These are phyloP conservation scores for Tetramorium simillimum DNA, from an alignment of 1,140 invertebrate species.

Conservation along the genomic window DNA sequence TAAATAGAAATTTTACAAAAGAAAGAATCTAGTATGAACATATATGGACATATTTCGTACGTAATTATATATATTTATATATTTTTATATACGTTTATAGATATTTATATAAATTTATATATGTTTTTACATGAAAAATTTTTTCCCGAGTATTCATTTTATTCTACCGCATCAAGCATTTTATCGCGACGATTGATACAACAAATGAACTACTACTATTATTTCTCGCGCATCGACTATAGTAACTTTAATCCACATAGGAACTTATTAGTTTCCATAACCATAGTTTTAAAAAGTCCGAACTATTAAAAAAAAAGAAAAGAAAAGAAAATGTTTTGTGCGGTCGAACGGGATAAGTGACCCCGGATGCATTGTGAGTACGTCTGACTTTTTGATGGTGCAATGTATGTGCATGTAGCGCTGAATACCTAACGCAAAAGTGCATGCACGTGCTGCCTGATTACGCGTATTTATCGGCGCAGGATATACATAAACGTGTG, in stretches of 20 bases:
- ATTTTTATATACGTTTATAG: too few relatives aligned
- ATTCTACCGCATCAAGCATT: conserved; percentile 48
- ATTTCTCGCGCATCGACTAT: conserved; percentile 38
- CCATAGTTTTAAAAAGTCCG: conserved; percentile 46
- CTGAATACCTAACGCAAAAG: conserved; percentile 39
- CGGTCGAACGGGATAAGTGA: conserved; percentile 33
- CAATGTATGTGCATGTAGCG: conserved; percentile 51
- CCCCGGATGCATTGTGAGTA: conserved; percentile 23
- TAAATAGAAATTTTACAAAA: too few relatives aligned
- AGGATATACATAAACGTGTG: conserved; percentile 37
- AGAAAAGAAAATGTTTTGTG: conserved; percentile 20
- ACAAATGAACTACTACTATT: conserved; percentile 20
- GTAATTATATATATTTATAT: too few relatives aligned
- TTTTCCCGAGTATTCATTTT: conserved; percentile 17
- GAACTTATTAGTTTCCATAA: conserved; percentile 54
- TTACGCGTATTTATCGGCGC: conserved; percentile 53
- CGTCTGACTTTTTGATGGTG: conserved; percentile 39
- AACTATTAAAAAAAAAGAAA: neutral
- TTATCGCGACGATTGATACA: conserved; percentile 41
- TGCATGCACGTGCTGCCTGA: conserved; percentile 45
- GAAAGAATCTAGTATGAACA: too few relatives aligned
- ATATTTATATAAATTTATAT: too few relatives aligned
- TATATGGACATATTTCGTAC: too few relatives aligned
- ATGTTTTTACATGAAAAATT: too few relatives aligned
- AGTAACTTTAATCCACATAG: conserved; percentile 40